A percentile compares a stretch with the other conserved stretches of the same genome.
These are phyloP conservation scores for Colostygia pectinataria DNA, from an alignment of 2,888 invertebrate genomes.

Conservation along the genomic window DNA sequence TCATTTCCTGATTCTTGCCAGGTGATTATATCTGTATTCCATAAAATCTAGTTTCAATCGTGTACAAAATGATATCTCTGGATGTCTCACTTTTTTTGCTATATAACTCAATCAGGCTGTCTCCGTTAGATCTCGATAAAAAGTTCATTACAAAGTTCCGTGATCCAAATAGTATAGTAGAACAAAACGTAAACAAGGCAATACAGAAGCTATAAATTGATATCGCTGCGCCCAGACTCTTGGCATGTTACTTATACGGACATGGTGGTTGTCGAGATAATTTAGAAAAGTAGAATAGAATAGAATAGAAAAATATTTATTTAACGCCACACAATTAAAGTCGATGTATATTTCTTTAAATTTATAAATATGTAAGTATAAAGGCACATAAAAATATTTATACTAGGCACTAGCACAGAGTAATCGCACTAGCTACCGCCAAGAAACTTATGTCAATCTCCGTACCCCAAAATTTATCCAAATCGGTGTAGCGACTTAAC, in stretches of 20 bases:
- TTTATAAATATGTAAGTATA: no score
- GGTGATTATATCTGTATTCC: background rate
- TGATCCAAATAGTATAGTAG: conserved; percentile 32
- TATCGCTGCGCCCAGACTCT: conserved; percentile 13
- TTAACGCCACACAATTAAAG: no score
- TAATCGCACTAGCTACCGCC: no score
- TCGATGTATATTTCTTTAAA: no score
- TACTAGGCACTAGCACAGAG: no score
- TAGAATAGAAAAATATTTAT: no score
- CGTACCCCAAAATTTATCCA: no score
- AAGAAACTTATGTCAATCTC: no score
- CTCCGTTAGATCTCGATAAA: conserved; percentile 17
- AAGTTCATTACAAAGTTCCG: conserved; percentile 30
- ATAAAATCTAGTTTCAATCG: conserved; percentile 12
- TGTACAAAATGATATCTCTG: conserved; percentile 1
- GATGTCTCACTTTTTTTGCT: conserved; percentile 17
- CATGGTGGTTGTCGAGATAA: background rate
- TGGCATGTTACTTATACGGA: background rate
- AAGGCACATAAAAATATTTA: no score
- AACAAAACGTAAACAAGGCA: conserved; percentile 31
- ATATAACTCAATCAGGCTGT: conserved; percentile 24
- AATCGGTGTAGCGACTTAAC: no score
- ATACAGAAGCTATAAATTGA: conserved; percentile 28
- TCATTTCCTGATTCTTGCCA: conserved; percentile 6
- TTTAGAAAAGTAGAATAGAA: no score